Percentiles rank a stretch among this genome's conserved stretches.
phyloP scores from a whole-genome alignment of 2,113 vertebrate species.

The Callaeas wilsoni region DNA sequence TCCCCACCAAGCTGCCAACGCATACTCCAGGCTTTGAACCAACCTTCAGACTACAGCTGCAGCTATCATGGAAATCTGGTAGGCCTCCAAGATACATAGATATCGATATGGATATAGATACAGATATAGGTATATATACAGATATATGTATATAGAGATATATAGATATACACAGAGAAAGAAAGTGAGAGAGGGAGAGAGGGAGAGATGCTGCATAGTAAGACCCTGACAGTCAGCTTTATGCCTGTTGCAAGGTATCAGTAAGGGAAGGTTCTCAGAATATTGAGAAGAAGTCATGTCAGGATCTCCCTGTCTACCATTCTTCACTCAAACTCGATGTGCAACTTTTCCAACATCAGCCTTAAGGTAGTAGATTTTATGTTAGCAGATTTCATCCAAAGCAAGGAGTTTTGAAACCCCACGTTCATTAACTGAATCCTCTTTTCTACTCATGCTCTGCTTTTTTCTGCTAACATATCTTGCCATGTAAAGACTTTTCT shows the following conservation, averaged over 20 bases:
- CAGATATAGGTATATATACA: not conserved
- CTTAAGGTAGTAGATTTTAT: not conserved
- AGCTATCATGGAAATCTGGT: not conserved
- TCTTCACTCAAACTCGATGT: not conserved
- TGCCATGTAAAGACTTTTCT: constrained; percentile 51
- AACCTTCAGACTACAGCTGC: not conserved
- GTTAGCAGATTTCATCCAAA: constrained; percentile 42
- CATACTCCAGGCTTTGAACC: not conserved
- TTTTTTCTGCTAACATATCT: constrained; percentile 62
- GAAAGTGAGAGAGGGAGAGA: not conserved
- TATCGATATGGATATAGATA: not conserved
- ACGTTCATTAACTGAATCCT: constrained; percentile 43
- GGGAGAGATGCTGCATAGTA: not conserved
- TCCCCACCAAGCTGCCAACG: not conserved
- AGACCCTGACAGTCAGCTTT: not conserved
- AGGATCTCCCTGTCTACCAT: not conserved
- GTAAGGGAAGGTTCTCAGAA: not conserved
- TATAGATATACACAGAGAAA: not conserved
- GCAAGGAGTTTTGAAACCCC: constrained; percentile 49
- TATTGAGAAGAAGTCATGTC: not conserved
- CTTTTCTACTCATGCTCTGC: constrained; percentile 48
- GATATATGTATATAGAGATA: not conserved
- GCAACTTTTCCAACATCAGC: not conserved
- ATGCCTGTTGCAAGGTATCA: not conserved
- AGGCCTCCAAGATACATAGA: not conserved